Evolutionary conservation across 2,797 vertebrate species (phyloP), one percentile per base, ranked within the genome.

Genomic region (Cyclura pinguis): DNA sequence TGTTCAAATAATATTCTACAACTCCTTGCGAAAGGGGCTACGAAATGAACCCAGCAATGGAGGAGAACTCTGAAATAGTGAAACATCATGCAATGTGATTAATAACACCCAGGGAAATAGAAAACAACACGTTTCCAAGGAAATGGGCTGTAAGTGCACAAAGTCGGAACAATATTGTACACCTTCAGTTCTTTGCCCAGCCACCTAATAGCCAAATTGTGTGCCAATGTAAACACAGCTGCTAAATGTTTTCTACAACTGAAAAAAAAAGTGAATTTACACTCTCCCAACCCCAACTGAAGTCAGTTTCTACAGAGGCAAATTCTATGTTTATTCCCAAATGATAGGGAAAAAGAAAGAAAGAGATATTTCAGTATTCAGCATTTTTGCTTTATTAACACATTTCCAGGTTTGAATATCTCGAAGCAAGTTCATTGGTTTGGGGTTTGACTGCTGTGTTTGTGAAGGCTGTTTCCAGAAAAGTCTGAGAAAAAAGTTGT

Each of bases 201-300:
- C 96, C 97, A 98, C 97, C 97, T 96, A 97, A 98, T 97, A 97
- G 96, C 96, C 95, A 95, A 92, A 90, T 95, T 96, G 91, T 90
- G 93, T 97, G 97, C 97, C 97, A 98, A 97, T 96, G 96, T 97
- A 98, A 98, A 98, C 97, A 98, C 98, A 98, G 98, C 98, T 98
- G 98, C 95, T 97, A 96, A 97, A 97, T 94, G 94, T 97, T 96
- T 97, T 96, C 92, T 95, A 89, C 90, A 95, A 97, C 94, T 97
- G 9, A 27, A 57, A 57, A 55, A 35, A 73, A 55, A 35, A 13
- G 20, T 64, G 96, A 96, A 97, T 97, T 93, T 96, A 93, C 90
- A 91, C 84, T 96, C 94, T 95, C 94, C 88, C 29, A 50, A 94
- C 89, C 12, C 12, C 88, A 89, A 92, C 85, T 94, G 94, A 96